Conservation (phyloP, 2,888 invertebrate species). For the Drosophila borborema region DNA sequence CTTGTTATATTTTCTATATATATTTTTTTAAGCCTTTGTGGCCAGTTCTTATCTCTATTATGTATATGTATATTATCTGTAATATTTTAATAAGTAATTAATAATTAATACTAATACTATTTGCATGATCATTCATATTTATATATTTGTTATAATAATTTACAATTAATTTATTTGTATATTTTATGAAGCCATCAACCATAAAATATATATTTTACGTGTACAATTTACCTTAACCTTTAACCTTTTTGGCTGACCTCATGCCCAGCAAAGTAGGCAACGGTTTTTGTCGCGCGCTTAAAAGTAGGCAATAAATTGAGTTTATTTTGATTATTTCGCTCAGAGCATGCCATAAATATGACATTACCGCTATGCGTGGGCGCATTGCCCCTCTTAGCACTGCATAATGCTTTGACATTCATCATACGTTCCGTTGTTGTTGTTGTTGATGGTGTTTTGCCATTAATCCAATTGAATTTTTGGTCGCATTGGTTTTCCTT, state of each 20-base stretch:
- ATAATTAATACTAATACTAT: no score
- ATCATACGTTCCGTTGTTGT: slow-evolving; percentile 41
- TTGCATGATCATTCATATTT: not conserved
- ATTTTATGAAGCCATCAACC: not conserved
- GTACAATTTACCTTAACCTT: not conserved
- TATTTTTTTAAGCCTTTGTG: no score
- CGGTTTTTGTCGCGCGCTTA: not conserved
- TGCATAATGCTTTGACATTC: slow-evolving; percentile 47
- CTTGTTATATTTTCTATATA: no score
- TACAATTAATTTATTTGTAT: not conserved
- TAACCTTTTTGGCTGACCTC: not conserved
- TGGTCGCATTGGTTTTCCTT: slow-evolving; percentile 21
- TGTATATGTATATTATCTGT: no score
- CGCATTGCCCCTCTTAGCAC: not conserved
- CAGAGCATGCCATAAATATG: slow-evolving; percentile 28
- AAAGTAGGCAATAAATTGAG: slow-evolving; percentile 28
- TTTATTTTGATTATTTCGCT: slow-evolving; percentile 23
- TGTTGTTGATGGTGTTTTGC: slow-evolving; percentile 2
- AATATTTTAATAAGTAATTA: no score
- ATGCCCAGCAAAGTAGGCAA: not conserved
- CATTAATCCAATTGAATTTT: slow-evolving; percentile 62
- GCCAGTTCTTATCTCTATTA: no score
- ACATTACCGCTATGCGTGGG: slow-evolving; percentile 2
- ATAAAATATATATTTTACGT: not conserved
- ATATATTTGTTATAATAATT: not conserved